phyloP scores from a whole-genome alignment of 2,797 vertebrate genomes.

The Semotilus atromaculatus region DNA sequence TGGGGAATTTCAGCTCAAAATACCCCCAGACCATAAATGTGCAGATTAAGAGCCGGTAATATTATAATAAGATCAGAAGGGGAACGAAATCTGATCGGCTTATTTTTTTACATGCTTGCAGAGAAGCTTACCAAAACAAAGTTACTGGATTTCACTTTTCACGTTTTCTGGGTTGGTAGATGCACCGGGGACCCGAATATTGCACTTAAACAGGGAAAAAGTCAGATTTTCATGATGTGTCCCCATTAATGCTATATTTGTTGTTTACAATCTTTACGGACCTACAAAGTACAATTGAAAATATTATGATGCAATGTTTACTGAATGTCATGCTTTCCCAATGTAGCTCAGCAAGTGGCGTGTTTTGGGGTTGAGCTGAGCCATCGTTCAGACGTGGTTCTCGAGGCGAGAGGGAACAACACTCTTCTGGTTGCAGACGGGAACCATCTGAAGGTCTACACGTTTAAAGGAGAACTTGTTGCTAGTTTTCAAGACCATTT shows the following conservation, averaged over 20 bases:
- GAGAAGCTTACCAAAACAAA: no score
- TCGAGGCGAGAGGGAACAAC: conserved; percentile 75
- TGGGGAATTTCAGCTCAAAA: no score
- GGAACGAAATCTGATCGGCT: no score
- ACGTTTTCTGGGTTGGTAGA: no score
- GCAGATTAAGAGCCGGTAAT: no score
- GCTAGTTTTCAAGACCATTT: conserved; percentile 82
- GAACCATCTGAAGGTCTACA: conserved; percentile 72
- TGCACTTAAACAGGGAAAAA: no score
- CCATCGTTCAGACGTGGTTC: conserved; percentile 61
- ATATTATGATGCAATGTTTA: background rate
- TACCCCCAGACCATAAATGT: no score
- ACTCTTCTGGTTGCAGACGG: conserved; percentile 70
- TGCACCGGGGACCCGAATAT: no score
- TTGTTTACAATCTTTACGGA: background rate
- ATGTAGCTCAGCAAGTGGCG: conserved; percentile 73
- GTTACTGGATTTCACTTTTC: no score
- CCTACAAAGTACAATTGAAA: background rate
- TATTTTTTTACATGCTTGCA: no score
- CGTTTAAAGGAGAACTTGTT: conserved; percentile 77
- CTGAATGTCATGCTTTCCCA: background rate
- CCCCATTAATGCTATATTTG: background rate
- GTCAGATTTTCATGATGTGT: no score
- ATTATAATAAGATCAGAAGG: no score
- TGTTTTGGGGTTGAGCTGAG: conserved; percentile 67